Evolutionary conservation across 1,140 invertebrate species (phyloP).

Genomic region (Tachypleus tridentatus): DNA sequence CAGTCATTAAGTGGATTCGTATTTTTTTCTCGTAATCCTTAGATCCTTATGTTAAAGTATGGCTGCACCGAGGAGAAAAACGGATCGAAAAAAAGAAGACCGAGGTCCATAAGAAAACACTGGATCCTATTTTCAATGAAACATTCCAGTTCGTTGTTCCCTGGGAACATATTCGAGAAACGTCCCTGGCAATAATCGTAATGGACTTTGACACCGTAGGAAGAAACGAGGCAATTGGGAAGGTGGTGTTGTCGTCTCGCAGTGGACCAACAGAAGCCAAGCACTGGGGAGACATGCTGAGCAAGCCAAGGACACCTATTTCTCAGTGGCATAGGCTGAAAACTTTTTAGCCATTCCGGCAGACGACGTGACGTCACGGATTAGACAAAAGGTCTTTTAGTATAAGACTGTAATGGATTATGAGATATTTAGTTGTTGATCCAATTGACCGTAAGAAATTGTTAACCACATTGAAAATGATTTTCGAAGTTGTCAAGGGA

Average conservation of each 20-base stretch:
- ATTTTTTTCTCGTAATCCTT: constrained; percentile 18
- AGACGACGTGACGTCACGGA: too few species aligned
- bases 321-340: constrained; percentile 68
- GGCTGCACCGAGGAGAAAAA: constrained; percentile 89
- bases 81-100: constrained; percentile 90
- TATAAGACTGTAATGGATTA: too few species aligned
- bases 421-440: too few species aligned
- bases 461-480: too few species aligned
- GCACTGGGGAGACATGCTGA: constrained; percentile 94
- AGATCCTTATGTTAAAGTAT: constrained; percentile 95
- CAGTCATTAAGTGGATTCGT: too few species aligned
- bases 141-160: constrained; percentile 84
- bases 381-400: too few species aligned
- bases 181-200: constrained; percentile 79
- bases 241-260: constrained; percentile 73
- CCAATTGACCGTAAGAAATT: too few species aligned
- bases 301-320: constrained; percentile 81
- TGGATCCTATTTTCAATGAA: constrained; percentile 88
- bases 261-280: constrained; percentile 83
- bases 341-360: constrained; percentile 26
- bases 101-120: constrained; percentile 83
- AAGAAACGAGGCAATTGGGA: constrained; percentile 78
- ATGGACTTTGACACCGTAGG: constrained; percentile 94
- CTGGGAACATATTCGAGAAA: constrained; percentile 87
- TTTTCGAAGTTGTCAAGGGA: too few species aligned